Evolutionary conservation across 2,797 vertebrate species (phyloP).

Genomic region (Oreochromis mossambicus): DNA sequence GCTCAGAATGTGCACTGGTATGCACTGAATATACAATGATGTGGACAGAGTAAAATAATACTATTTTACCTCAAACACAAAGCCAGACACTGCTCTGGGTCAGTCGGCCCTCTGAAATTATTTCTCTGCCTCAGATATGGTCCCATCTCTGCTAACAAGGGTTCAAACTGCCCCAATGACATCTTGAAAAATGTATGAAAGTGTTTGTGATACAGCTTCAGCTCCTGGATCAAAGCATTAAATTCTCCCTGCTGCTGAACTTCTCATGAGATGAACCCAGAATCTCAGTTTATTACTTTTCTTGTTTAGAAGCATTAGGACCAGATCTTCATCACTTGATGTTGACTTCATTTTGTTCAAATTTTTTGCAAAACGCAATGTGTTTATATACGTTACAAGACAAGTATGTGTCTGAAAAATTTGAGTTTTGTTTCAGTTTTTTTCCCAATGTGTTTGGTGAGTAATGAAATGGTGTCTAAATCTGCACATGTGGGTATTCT

Average conservation of each 20-base stretch:
- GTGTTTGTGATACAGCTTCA: background rate
- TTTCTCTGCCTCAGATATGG: background rate
- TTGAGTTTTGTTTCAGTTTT: rapidly evolving
- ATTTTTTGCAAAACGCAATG: background rate
- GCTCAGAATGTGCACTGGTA: background rate
- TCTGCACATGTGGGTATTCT: background rate
- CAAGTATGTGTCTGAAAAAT: background rate
- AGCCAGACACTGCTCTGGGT: background rate
- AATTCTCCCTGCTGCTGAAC: background rate
- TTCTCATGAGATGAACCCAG: background rate
- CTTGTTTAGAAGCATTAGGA: background rate
- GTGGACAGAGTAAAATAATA: background rate
- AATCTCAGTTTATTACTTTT: background rate
- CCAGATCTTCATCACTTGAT: background rate
- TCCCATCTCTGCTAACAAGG: background rate
- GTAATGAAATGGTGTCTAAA: background rate
- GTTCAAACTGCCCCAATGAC: background rate
- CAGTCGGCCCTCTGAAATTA: background rate
- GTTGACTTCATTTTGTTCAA: background rate
- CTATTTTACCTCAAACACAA: background rate
- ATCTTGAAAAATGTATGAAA: background rate
- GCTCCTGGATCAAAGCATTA: background rate
- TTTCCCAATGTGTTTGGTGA: rapidly evolving
- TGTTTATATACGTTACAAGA: background rate
- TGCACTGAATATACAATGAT: background rate